Evolutionary conservation across 2,113 vertebrate species (phyloP).

Genomic region (Acanthochromis polyacanthus): DNA sequence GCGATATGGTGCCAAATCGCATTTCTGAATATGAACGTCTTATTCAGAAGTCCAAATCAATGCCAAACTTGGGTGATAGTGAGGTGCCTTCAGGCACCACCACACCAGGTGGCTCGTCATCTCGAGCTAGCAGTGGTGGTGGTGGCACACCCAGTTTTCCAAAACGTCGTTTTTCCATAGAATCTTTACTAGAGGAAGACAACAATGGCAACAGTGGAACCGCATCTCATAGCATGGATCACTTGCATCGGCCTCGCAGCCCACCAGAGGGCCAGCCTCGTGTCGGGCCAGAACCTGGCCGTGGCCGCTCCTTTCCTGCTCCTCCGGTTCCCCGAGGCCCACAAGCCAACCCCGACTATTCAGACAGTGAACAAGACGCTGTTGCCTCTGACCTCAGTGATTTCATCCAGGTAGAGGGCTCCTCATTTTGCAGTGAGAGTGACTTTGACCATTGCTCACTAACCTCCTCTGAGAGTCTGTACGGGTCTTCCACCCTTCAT

Average conservation of each 20-base stretch:
- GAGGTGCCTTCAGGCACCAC: slow-evolving; percentile 88
- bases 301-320: slow-evolving; percentile 39
- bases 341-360: slow-evolving; percentile 84
- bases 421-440: slow-evolving; percentile 97
- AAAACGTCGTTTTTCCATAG: slow-evolving; percentile 92
- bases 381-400: slow-evolving; percentile 93
- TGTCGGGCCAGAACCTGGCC: slow-evolving; percentile 59
- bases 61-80: slow-evolving; percentile 92
- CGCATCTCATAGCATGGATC: slow-evolving; percentile 58
- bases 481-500: slow-evolving; percentile 88
- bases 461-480: slow-evolving; percentile 94
- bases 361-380: slow-evolving; percentile 94
- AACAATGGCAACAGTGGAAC: slow-evolving; percentile 55
- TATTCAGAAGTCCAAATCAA: slow-evolving; percentile 96
- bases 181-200: slow-evolving; percentile 94
- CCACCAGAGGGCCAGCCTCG: slow-evolving; percentile 84
- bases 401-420: slow-evolving; percentile 94
- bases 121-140: slow-evolving; percentile 87
- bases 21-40: slow-evolving; percentile 93
- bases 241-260: slow-evolving; percentile 75
- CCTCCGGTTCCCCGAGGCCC: slow-evolving; percentile 56
- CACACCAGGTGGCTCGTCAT: slow-evolving; percentile 87
- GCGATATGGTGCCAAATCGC: slow-evolving; percentile 92
- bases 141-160: slow-evolving; percentile 79
- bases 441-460: slow-evolving; percentile 97